A percentile compares a stretch with the other conserved stretches of the same genome.
phyloP scores from a whole-genome alignment of 2,113 vertebrate genomes.

The Scolopax mira region DNA sequence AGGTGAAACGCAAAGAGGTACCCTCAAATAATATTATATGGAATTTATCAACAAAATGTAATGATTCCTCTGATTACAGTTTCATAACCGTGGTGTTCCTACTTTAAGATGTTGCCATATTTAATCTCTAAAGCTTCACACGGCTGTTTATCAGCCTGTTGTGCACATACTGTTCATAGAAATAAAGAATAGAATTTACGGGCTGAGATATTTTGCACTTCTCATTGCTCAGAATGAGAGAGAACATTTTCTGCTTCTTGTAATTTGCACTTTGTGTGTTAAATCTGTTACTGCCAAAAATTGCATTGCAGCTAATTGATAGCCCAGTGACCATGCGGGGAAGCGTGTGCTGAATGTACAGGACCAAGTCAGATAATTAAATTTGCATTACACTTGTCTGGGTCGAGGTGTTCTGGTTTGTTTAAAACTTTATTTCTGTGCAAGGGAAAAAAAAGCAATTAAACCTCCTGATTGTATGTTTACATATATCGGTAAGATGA shows the following conservation, averaged over 20 bases:
- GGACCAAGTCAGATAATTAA: background rate
- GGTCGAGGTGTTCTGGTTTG: constrained; percentile 23
- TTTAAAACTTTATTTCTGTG: constrained; percentile 44
- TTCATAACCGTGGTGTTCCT: background rate
- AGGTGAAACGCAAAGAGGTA: background rate
- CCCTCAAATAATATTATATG: background rate
- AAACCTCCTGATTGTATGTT: constrained; percentile 46
- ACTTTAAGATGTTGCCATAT: background rate
- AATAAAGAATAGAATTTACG: background rate
- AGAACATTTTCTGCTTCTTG: constrained; percentile 43
- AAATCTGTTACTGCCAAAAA: constrained; percentile 54
- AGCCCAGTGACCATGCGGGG: background rate
- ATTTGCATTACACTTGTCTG: background rate
- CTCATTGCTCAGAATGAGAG: constrained; percentile 14
- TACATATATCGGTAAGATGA: constrained; percentile 30
- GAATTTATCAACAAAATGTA: constrained; percentile 9
- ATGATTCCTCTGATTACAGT: background rate
- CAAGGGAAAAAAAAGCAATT: constrained; percentile 12
- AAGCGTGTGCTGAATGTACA: background rate
- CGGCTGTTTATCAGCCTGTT: background rate
- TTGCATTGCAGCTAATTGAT: constrained; percentile 13
- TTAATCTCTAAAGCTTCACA: background rate
- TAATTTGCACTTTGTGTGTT: constrained; percentile 47
- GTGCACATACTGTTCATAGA: background rate
- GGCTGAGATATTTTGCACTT: constrained; percentile 43